Evolutionary conservation across 1,140 invertebrate species (phyloP).

Genomic region (Procambarus virginalis): DNA sequence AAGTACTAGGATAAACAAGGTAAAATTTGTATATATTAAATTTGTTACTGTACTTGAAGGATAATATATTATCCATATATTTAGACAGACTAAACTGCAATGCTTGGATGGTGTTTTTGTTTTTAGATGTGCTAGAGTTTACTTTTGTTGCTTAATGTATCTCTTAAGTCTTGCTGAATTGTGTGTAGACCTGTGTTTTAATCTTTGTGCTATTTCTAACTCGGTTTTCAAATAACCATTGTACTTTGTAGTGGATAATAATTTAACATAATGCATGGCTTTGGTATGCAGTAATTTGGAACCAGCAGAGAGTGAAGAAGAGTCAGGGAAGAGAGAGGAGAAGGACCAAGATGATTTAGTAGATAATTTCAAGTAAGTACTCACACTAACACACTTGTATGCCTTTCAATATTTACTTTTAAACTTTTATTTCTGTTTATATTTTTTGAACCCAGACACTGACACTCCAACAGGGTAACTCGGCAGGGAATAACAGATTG

Average conservation of each 20-base stretch:
- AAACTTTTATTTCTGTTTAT: no score
- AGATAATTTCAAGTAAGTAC: constrained; percentile 57
- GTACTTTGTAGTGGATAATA: neutral
- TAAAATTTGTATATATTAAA: no score
- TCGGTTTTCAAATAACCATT: neutral
- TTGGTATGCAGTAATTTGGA: constrained; percentile 49
- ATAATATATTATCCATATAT: no score
- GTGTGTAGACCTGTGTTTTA: neutral
- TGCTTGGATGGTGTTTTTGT: neutral
- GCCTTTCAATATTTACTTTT: no score
- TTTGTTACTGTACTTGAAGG: no score
- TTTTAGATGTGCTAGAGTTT: neutral
- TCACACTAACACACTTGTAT: neutral
- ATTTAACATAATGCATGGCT: constrained; percentile 40
- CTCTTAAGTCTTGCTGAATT: neutral
- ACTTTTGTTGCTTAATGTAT: neutral
- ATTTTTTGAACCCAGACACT: no score
- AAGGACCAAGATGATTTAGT: constrained; percentile 36
- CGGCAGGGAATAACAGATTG: no score
- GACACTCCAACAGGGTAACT: no score
- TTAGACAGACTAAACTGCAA: no score
- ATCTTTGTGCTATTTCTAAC: neutral
- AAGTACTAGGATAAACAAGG: no score
- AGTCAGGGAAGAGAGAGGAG: neutral
- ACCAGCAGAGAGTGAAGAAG: constrained; percentile 24